phyloP scores from a whole-genome alignment of 64 coral and sea anemone genomes.

The Actinia tenebrosa region DNA sequence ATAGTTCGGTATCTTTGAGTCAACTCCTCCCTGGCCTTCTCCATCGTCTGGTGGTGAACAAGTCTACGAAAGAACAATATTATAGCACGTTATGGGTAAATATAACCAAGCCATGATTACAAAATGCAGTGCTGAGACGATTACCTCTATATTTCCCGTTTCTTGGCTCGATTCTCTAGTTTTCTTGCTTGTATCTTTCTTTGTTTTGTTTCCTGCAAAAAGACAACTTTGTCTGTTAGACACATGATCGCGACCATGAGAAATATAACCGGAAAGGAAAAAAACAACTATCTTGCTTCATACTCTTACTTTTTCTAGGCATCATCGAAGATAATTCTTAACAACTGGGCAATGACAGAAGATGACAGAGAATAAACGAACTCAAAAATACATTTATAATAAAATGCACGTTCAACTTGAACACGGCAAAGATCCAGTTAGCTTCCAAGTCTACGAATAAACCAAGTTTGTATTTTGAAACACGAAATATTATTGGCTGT shows the following conservation, averaged over 20 bases:
- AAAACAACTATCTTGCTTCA: background rate
- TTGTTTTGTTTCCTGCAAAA: background rate
- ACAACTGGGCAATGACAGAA: background rate
- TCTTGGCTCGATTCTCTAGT: background rate
- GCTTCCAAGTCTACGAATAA: too few relatives aligned
- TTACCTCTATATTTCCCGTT: background rate
- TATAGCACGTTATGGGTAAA: background rate
- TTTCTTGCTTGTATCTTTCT: background rate
- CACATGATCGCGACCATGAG: background rate
- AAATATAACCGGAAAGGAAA: background rate
- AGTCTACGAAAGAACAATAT: background rate
- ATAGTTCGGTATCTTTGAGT: background rate
- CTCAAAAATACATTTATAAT: background rate
- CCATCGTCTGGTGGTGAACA: background rate
- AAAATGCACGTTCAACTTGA: background rate
- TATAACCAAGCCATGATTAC: background rate
- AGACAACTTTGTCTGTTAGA: background rate
- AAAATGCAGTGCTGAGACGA: background rate
- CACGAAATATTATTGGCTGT: slow-evolving; percentile 25
- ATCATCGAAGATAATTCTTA: background rate
- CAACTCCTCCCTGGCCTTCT: background rate
- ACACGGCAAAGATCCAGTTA: background rate
- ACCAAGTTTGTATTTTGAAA: slow-evolving; percentile 54
- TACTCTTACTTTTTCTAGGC: background rate
- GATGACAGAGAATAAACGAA: background rate